A percentile compares a stretch with the other conserved stretches of the same genome.
Evolutionary conservation across 2,888 invertebrate genomes (phyloP).

Genomic region (Chesias legatella): DNA sequence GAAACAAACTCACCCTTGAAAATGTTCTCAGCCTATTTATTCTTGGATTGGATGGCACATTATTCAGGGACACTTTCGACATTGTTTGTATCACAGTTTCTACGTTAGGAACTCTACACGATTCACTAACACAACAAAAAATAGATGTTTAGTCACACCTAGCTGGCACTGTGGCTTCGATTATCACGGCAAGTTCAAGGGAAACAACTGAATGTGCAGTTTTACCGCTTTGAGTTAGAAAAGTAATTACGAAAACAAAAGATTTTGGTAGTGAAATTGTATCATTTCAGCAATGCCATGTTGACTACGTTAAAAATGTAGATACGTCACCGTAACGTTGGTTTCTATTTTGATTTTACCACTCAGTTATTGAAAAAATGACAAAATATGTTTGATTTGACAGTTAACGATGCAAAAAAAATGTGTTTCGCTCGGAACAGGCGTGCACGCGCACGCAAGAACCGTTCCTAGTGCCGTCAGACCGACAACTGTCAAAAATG

Average conservation of each 20-base stretch:
- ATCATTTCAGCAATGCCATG: slow-evolving; percentile 53
- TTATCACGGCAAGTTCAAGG: slow-evolving; percentile 51
- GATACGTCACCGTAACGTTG: background rate
- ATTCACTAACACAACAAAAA: slow-evolving; percentile 45
- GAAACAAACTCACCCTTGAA: slow-evolving; percentile 65
- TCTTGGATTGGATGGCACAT: slow-evolving; percentile 72
- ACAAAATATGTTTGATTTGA: slow-evolving; percentile 32
- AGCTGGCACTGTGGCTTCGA: slow-evolving; percentile 44
- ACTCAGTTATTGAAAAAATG: too few species aligned
- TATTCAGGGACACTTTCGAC: slow-evolving; percentile 74
- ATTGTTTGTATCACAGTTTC: slow-evolving; percentile 37
- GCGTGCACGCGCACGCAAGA: slow-evolving; percentile 30
- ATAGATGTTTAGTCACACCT: slow-evolving; percentile 49
- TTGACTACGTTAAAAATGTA: slow-evolving; percentile 17
- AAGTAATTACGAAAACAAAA: slow-evolving; percentile 50
- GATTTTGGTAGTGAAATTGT: slow-evolving; percentile 42
- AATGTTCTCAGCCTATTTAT: slow-evolving; percentile 69
- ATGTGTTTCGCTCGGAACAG: slow-evolving; percentile 46
- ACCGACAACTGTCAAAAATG: slow-evolving; percentile 60
- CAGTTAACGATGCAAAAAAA: slow-evolving; percentile 35
- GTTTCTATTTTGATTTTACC: too few species aligned
- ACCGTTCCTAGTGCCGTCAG: slow-evolving; percentile 55
- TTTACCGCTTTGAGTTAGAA: slow-evolving; percentile 25
- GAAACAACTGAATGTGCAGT: slow-evolving; percentile 48
- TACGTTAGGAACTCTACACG: slow-evolving; percentile 28